These are phyloP conservation scores for Diglossa cyanea DNA, from an alignment of 2,797 vertebrate genomes.

Conservation along the genomic window DNA sequence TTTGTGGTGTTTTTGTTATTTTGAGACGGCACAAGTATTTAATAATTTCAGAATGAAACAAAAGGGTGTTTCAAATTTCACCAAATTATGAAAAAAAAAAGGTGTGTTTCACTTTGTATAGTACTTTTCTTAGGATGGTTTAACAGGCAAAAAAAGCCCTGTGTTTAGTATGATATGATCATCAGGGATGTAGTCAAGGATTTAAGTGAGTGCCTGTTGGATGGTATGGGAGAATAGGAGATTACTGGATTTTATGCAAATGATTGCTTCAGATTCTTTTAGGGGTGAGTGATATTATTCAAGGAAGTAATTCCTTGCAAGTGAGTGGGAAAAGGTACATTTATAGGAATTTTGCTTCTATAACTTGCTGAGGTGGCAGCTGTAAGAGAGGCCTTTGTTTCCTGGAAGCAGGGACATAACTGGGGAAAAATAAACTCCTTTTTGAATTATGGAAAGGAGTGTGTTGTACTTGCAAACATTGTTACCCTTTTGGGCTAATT, in stretches of 20 bases:
- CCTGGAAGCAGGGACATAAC: background rate
- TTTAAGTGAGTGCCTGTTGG: background rate
- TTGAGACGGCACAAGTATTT: background rate
- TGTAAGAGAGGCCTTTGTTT: background rate
- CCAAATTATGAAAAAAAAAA: background rate
- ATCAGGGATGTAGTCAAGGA: background rate
- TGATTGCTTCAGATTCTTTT: background rate
- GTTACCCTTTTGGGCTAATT: background rate
- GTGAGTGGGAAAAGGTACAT: background rate
- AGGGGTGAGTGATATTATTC: background rate
- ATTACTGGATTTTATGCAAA: background rate
- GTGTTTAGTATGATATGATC: background rate
- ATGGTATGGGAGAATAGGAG: background rate
- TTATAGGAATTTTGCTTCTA: background rate
- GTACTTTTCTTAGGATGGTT: background rate
- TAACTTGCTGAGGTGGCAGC: background rate
- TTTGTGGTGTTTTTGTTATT: background rate
- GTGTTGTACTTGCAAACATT: background rate
- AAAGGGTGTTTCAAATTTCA: background rate
- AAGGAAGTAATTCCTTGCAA: background rate
- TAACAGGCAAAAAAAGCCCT: background rate
- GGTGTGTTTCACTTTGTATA: background rate
- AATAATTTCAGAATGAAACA: background rate
- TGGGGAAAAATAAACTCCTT: background rate
- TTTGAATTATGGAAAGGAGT: background rate